Percentiles rank a stretch among this genome's conserved stretches.
These are phyloP conservation scores for Drosophila baimaii DNA, from an alignment of 1,140 invertebrate genomes.

Conservation along the genomic window DNA sequence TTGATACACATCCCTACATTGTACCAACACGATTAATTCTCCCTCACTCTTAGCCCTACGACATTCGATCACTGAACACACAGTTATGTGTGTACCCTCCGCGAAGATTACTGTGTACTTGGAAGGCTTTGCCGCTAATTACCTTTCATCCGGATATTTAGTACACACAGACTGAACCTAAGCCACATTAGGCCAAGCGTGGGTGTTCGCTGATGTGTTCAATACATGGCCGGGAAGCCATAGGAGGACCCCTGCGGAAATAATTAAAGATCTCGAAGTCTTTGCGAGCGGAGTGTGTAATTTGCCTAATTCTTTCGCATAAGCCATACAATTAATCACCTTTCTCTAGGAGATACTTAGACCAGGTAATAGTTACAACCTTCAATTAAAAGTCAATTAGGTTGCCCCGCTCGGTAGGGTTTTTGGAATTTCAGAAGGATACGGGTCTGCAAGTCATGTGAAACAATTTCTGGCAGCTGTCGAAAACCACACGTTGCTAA, in stretches of 20 bases:
- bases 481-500: conserved; percentile 74
- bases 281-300: conserved; percentile 56
- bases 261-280: conserved; percentile 37
- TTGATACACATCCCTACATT: too few relatives aligned
- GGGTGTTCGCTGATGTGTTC: conserved; percentile 21
- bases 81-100: conserved; percentile 27
- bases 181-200: conserved; percentile 45
- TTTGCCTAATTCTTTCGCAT: conserved; percentile 45
- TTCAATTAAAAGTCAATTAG: conserved; percentile 79
- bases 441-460: conserved; percentile 29
- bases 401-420: conserved; percentile 11
- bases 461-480: conserved; percentile 59
- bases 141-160: conserved; percentile 60
- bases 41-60: not conserved
- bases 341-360: conserved; percentile 32
- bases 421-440: conserved; percentile 46
- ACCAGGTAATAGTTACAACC: conserved; percentile 54
- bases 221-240: conserved; percentile 39
- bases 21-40: too few relatives aligned
- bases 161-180: conserved; percentile 44
- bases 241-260: conserved; percentile 30
- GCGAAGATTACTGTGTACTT: conserved; percentile 50
- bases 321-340: conserved; percentile 63
- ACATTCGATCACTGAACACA: conserved; percentile 11
- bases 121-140: conserved; percentile 74